Evolutionary conservation across 1,140 invertebrate genomes (phyloP).

Genomic region (Schlechtendalia chinensis): DNA sequence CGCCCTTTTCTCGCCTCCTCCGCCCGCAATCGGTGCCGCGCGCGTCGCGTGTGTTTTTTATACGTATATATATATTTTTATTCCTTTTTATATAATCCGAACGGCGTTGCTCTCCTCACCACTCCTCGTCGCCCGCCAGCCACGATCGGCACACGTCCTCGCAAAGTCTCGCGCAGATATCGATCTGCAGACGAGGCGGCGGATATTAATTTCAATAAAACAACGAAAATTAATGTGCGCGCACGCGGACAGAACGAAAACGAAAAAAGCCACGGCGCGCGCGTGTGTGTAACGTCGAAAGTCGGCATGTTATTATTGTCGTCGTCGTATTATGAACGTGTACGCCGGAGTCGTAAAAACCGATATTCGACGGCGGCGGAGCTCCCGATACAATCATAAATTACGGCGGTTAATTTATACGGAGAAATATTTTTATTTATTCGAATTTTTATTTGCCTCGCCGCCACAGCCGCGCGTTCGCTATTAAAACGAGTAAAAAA

Average conservation of each 20-base stretch:
- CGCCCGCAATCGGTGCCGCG: neutral
- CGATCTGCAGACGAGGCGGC: slow-evolving; percentile 38
- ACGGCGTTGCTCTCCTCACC: neutral
- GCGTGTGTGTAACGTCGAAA: slow-evolving; percentile 29
- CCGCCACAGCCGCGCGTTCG: neutral
- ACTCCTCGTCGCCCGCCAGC: no score
- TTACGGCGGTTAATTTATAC: slow-evolving; percentile 50
- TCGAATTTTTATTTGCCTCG: slow-evolving; percentile 16
- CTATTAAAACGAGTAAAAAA: slow-evolving; percentile 45
- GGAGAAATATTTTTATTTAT: slow-evolving; percentile 45
- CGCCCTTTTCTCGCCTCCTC: neutral
- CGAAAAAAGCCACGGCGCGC: neutral
- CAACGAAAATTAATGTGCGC: slow-evolving; percentile 36
- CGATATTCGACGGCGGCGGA: slow-evolving; percentile 16
- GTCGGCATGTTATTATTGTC: slow-evolving; percentile 35
- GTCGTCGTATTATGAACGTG: no score
- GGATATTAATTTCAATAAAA: slow-evolving; percentile 43
- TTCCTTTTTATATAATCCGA: slow-evolving; percentile 42
- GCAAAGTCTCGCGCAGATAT: slow-evolving; percentile 28
- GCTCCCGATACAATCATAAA: slow-evolving; percentile 50
- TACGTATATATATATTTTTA: no score
- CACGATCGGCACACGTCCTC: no score
- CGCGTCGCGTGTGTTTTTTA: slow-evolving; percentile 1
- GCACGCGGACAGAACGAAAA: no score
- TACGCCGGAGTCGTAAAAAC: slow-evolving; percentile 37